Conservation (phyloP, 1,140 invertebrate species). For the Neodiprion lecontei region DNA sequence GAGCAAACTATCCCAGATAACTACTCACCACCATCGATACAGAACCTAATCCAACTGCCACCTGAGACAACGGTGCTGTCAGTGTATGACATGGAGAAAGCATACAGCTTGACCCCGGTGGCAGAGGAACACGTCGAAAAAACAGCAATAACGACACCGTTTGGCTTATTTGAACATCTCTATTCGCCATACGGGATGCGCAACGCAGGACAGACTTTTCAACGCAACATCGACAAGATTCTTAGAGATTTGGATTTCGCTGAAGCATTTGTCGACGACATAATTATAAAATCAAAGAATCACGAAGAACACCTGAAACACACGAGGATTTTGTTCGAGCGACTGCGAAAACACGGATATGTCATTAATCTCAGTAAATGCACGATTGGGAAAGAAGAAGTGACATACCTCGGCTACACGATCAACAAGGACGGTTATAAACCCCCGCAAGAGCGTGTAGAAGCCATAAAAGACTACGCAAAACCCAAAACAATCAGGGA, state of each 20-base stretch:
- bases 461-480: slow-evolving; percentile 36
- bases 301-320: slow-evolving; percentile 28
- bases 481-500: slow-evolving; percentile 30
- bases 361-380: slow-evolving; percentile 41
- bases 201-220: slow-evolving; percentile 55
- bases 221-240: slow-evolving; percentile 50
- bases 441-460: slow-evolving; percentile 30
- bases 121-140: slow-evolving; percentile 44
- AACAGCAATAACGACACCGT: slow-evolving; percentile 51
- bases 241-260: slow-evolving; percentile 34
- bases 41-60: slow-evolving; percentile 44
- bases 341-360: slow-evolving; percentile 29
- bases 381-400: slow-evolving; percentile 33
- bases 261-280: slow-evolving; percentile 33
- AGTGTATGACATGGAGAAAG: slow-evolving; percentile 56
- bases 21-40: slow-evolving; percentile 50
- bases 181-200: slow-evolving; percentile 57
- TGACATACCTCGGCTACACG: slow-evolving; percentile 39
- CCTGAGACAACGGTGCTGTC: slow-evolving; percentile 49
- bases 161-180: slow-evolving; percentile 43
- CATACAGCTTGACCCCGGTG: slow-evolving; percentile 60
- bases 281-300: slow-evolving; percentile 27
- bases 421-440: slow-evolving; percentile 35
- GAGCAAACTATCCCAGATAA: slow-evolving; percentile 47
- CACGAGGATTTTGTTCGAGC: slow-evolving; percentile 21